These are phyloP conservation scores for Lithodes maja DNA, from an alignment of 2,888 invertebrate species.

Conservation along the genomic window DNA sequence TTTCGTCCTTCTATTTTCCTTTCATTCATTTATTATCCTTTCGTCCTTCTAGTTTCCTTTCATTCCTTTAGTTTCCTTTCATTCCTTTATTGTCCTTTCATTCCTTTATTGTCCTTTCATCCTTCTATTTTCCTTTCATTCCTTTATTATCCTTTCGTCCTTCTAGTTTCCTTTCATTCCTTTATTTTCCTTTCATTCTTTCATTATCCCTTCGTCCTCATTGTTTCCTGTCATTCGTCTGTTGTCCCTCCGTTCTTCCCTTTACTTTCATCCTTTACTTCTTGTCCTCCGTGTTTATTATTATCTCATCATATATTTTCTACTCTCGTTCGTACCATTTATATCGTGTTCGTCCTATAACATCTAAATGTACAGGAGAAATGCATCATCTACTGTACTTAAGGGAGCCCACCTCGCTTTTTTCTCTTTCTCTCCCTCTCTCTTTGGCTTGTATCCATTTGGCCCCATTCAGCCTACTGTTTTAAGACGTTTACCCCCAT, in stretches of 20 bases:
- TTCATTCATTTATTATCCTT: neutral
- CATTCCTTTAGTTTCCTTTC: neutral
- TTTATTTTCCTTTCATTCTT: neutral
- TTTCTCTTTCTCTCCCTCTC: no score
- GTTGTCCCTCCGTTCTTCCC: neutral
- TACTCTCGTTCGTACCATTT: no score
- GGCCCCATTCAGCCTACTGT: no score
- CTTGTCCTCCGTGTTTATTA: neutral
- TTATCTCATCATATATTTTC: no score
- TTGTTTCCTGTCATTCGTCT: neutral
- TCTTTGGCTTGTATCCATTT: no score
- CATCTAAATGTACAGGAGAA: no score
- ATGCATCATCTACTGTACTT: no score
- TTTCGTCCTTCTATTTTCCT: neutral
- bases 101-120: neutral
- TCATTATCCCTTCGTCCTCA: neutral
- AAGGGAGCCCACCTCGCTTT: no score
- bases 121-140: neutral
- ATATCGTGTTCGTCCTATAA: no score
- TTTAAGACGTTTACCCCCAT: no score
- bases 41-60: neutral
- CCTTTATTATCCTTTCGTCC: neutral
- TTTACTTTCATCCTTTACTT: neutral
- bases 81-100: neutral
- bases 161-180: neutral